These are phyloP conservation scores for Micropterix aruncella DNA, from an alignment of 2,888 invertebrate genomes.

Conservation along the genomic window DNA sequence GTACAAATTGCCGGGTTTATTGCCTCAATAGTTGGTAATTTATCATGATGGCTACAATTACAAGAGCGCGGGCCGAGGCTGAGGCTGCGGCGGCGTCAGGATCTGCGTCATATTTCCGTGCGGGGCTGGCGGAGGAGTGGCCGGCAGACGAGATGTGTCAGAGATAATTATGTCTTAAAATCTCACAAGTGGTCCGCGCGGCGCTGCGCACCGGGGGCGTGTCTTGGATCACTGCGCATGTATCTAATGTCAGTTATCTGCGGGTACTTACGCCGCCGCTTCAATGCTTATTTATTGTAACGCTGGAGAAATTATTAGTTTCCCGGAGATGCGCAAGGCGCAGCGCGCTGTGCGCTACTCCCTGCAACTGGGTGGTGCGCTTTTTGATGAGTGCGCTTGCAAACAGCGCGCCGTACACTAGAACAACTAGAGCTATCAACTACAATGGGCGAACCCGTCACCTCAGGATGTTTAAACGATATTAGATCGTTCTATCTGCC, in stretches of 20 bases:
- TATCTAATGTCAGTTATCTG: slow-evolving; percentile 1
- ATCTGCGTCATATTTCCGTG: neutral
- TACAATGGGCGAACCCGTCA: no score
- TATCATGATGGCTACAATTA: neutral
- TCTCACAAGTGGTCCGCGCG: slow-evolving; percentile 6
- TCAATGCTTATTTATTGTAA: slow-evolving; percentile 6
- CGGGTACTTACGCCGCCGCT: slow-evolving; percentile 6
- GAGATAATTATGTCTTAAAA: slow-evolving; percentile 11
- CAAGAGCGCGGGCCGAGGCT: neutral
- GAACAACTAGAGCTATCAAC: no score
- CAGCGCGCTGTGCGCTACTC: no score
- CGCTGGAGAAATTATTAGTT: no score
- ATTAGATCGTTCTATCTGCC: no score
- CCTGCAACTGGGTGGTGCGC: no score
- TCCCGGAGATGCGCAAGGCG: no score
- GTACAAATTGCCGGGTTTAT: neutral
- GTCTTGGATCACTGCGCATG: neutral
- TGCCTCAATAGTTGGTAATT: neutral
- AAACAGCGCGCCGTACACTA: no score
- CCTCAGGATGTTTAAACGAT: no score
- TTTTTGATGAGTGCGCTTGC: no score
- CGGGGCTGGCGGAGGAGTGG: neutral
- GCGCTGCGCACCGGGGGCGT: neutral
- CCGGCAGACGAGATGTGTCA: slow-evolving; percentile 1
- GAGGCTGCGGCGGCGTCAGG: no score